phyloP scores from a whole-genome alignment of 2,888 invertebrate genomes.

The Acleris holmiana region DNA sequence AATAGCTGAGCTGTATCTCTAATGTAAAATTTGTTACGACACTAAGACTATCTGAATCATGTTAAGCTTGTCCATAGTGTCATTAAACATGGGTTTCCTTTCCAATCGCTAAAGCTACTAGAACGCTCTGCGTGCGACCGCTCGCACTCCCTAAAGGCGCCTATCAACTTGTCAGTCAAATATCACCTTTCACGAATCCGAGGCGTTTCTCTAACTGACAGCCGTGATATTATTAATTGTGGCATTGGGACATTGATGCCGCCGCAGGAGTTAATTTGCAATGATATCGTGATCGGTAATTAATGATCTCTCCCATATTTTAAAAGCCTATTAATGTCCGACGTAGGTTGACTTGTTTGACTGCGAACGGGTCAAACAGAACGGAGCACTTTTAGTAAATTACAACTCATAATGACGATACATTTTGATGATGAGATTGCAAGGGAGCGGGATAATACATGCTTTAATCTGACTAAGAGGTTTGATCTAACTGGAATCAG shows the following conservation, averaged over 20 bases:
- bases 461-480: slow-evolving; percentile 29
- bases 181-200: slow-evolving; percentile 32
- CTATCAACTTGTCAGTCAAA: slow-evolving; percentile 33
- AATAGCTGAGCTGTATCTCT: slow-evolving; percentile 1
- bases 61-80: no score
- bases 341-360: slow-evolving; percentile 9
- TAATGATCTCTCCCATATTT: slow-evolving; percentile 13
- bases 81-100: not conserved
- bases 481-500: slow-evolving; percentile 26
- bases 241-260: slow-evolving; percentile 7
- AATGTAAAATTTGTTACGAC: not conserved
- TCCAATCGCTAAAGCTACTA: slow-evolving; percentile 5
- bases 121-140: slow-evolving; percentile 9
- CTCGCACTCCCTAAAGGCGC: not conserved
- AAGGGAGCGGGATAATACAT: slow-evolving; percentile 22
- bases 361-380: slow-evolving; percentile 10
- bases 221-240: slow-evolving; percentile 37
- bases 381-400: slow-evolving; percentile 18
- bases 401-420: slow-evolving; percentile 12
- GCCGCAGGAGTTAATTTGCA: slow-evolving; percentile 18
- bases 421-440: slow-evolving; percentile 20
- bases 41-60: not conserved
- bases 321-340: slow-evolving; percentile 7
- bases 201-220: slow-evolving; percentile 21
- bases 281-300: slow-evolving; percentile 6